phyloP scores from a whole-genome alignment of 2,113 vertebrate genomes.

The Phyllopteryx taeniolatus region DNA sequence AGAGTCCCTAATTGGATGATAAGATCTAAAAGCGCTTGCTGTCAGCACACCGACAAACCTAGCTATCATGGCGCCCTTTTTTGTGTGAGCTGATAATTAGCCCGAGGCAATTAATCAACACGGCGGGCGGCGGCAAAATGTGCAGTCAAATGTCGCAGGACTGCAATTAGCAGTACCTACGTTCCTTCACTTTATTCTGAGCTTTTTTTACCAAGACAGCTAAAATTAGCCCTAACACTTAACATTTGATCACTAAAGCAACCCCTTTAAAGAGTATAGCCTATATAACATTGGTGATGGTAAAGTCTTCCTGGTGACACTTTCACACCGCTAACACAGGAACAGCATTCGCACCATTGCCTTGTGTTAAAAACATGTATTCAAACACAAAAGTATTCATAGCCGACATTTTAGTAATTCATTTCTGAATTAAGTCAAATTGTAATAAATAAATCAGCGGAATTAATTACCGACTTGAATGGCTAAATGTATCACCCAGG shows the following conservation, averaged over 20 bases:
- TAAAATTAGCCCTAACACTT: not conserved
- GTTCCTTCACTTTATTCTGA: not conserved
- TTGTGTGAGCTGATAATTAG: constrained; percentile 46
- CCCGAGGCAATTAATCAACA: constrained; percentile 32
- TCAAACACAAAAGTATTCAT: not conserved
- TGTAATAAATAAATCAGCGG: not conserved
- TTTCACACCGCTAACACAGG: too few relatives aligned
- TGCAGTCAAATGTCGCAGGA: not conserved
- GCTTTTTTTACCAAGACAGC: not conserved
- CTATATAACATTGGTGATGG: too few relatives aligned
- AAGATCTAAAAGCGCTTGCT: constrained; percentile 40
- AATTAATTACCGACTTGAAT: not conserved
- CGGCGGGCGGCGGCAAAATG: constrained; percentile 1
- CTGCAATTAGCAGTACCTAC: not conserved
- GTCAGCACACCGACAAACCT: constrained; percentile 25
- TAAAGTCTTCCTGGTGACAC: too few relatives aligned
- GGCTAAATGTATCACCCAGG: not conserved
- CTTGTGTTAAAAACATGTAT: too few relatives aligned
- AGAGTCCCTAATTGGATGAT: constrained; percentile 52
- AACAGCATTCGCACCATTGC: too few relatives aligned
- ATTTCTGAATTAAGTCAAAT: not conserved
- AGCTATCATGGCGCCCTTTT: constrained; percentile 28
- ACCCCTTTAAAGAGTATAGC: too few relatives aligned
- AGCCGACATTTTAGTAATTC: too few relatives aligned
- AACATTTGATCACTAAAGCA: too few relatives aligned